Conservation (phyloP, 1,140 invertebrate species). For the Coelopa frigida region DNA sequence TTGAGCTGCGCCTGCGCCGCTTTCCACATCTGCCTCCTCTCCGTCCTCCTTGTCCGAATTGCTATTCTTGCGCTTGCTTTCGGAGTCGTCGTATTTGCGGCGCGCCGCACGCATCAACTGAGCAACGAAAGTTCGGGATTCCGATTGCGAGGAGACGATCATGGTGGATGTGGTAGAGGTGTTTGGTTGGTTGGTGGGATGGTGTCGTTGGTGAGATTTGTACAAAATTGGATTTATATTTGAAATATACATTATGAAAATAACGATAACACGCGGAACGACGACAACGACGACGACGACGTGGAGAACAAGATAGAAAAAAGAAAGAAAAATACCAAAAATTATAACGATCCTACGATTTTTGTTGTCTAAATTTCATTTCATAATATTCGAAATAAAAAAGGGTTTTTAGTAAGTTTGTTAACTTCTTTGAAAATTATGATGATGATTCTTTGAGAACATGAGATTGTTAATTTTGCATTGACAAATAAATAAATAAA, state of each 20-base stretch:
- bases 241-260: too few species aligned
- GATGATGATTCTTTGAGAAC: too few species aligned
- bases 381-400: too few species aligned
- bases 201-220: neutral
- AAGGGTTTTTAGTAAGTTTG: too few species aligned
- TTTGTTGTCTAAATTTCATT: too few species aligned
- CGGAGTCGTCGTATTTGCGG: slow-evolving; percentile 28
- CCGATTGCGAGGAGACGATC: neutral
- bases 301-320: slow-evolving; percentile 1
- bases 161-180: too few species aligned
- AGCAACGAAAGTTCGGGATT: neutral
- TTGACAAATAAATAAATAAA: too few species aligned
- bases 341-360: slow-evolving; percentile 11
- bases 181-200: neutral
- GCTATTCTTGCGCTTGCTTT: slow-evolving; percentile 39
- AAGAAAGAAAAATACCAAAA: slow-evolving; percentile 4
- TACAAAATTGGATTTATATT: too few species aligned
- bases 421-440: too few species aligned
- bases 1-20: slow-evolving; percentile 18
- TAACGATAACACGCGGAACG: too few species aligned
- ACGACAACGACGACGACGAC: too few species aligned
- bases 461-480: too few species aligned
- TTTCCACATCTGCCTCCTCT: slow-evolving; percentile 18
- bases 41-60: slow-evolving; percentile 41
- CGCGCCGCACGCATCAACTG: slow-evolving; percentile 31